Evolutionary conservation across 35 echinoderm and acorn worm species (phyloP), one percentile per base, ranked within the genome.

Genomic region (Heliocidaris erythrogramma): DNA sequence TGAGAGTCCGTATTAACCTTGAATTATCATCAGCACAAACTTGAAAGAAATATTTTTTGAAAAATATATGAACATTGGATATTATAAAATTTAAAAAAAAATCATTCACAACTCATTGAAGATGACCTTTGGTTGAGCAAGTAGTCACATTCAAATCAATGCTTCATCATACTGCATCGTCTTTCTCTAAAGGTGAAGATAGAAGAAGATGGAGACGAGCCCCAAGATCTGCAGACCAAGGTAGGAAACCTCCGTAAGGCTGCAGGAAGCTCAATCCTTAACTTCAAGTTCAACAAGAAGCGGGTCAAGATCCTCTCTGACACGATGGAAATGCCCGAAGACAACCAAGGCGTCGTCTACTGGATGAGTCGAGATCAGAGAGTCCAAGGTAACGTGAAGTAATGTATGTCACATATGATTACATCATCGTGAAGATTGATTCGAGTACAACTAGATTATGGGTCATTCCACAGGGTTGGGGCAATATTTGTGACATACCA

Each of bases 271-370:
- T 98, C 96, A 32, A 86, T 98, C 2, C 53, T 93, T n/a, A 94
- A 95, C 17, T 98, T 98, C 94, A 94, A 88, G 59, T 98, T 98
- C 93, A 98, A 98, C 56, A 98, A 98, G 93, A 97, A 98, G 94
- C 90, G 97, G 24, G 96, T 98, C 7, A 93, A 93, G 30, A 93
- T 98, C 4, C n/a, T 98, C 9, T 95, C 96, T 17, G 94, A 94
- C 48, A 95, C 86, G 2, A 95, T 95, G 92, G 93, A 98, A n/a
- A 94, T 97, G 48, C 94, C 97, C 6, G 96, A 94, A 2, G 94
- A 95, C 7, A 95, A 96, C 42, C 31, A 94, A 31, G 97, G 97
- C 13, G 94, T 98, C 85, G 94, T 98, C 7, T 98, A 98, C 88
- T 98, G 97, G 97, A 98, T 98, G 97, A 94, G 87, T 24, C 84